Percentiles rank a stretch among this genome's conserved stretches.
Evolutionary conservation across 2,888 invertebrate species (phyloP).

Genomic region (Leptopilina myrica): DNA sequence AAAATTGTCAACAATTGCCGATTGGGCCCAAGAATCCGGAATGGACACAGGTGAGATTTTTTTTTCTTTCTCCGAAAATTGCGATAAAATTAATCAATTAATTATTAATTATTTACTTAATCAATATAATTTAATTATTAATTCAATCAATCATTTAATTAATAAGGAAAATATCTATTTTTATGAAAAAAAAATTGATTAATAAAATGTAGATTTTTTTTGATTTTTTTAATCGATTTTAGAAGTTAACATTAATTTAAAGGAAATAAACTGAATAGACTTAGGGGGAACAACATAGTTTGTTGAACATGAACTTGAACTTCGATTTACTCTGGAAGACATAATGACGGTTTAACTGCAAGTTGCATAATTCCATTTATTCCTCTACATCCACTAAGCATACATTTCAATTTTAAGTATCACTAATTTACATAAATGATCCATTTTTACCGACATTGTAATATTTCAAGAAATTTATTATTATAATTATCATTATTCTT

Average conservation of each 20-base stretch:
- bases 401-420: slow-evolving; percentile 26
- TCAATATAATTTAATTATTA: too few relatives aligned
- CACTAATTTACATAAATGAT: not conserved
- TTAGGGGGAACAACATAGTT: not conserved
- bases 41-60: slow-evolving; percentile 78
- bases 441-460: not conserved
- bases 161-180: too few relatives aligned
- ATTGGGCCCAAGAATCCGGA: slow-evolving; percentile 80
- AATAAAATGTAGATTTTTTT: not conserved
- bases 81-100: too few relatives aligned
- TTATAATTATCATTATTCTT: not conserved
- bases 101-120: too few relatives aligned
- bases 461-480: not conserved
- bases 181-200: too few relatives aligned
- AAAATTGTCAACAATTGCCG: slow-evolving; percentile 77
- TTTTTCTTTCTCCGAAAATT: not conserved
- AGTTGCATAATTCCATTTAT: slow-evolving; percentile 24
- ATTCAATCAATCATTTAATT: too few relatives aligned
- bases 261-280: not conserved
- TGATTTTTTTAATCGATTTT: not conserved
- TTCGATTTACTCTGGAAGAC: slow-evolving; percentile 31
- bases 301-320: slow-evolving; percentile 37
- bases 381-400: slow-evolving; percentile 13
- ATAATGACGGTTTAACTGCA: slow-evolving; percentile 33
- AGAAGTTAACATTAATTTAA: not conserved